Conservation (phyloP, 2,113 vertebrate species). For the Oncorhynchus clarkii region DNA sequence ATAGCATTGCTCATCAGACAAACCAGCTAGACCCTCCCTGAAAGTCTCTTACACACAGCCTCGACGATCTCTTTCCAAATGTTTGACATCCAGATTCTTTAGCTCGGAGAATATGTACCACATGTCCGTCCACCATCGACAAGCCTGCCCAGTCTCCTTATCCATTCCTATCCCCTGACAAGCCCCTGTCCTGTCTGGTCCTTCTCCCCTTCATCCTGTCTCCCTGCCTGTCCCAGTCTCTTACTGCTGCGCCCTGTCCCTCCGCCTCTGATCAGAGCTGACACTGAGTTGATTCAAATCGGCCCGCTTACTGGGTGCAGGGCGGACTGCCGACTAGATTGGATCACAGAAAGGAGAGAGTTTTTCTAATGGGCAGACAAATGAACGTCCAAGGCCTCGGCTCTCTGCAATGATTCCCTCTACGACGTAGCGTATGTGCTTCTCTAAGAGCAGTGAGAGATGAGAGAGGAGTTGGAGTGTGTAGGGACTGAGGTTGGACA, state of each 20-base stretch:
- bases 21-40: conserved; percentile 13
- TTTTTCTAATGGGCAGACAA: conserved; percentile 63
- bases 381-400: conserved; percentile 54
- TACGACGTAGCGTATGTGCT: conserved; percentile 33
- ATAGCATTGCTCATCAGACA: conserved; percentile 12
- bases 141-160: conserved; percentile 1
- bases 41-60: background rate
- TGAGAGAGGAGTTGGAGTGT: conserved; percentile 17
- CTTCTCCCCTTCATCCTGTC: conserved; percentile 42
- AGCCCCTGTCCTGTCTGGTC: conserved; percentile 15
- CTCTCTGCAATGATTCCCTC: conserved; percentile 54
- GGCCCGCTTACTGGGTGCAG: conserved; percentile 52
- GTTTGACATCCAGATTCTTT: background rate
- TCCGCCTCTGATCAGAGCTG: conserved; percentile 51
- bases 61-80: background rate
- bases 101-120: background rate
- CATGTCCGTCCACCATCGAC: background rate
- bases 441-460: conserved; percentile 31
- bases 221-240: conserved; percentile 42
- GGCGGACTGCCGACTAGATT: conserved; percentile 52
- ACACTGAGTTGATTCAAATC: conserved; percentile 61
- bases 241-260: conserved; percentile 30
- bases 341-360: conserved; percentile 44
- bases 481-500: too few relatives aligned
- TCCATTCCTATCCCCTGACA: conserved; percentile 24